Evolutionary conservation across 2,797 vertebrate genomes (phyloP).

Genomic region (Peromyscus melanophrys): DNA sequence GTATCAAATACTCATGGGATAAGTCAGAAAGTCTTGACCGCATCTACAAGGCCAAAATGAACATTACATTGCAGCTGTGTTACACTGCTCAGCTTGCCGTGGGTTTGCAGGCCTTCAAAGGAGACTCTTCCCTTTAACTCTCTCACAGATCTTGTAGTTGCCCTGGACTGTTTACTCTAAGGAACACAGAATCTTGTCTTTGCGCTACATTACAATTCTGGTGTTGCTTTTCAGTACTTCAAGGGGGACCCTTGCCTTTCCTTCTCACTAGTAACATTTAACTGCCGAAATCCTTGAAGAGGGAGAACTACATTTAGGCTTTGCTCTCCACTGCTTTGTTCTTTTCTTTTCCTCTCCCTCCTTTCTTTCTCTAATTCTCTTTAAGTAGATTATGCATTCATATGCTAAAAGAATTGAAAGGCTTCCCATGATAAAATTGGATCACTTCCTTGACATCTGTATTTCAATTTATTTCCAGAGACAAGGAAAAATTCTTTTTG

Average conservation of each 20-base stretch:
- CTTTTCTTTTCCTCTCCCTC: background rate
- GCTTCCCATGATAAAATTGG: background rate
- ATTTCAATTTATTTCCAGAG: background rate
- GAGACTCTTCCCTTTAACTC: background rate
- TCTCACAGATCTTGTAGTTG: background rate
- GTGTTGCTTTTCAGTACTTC: fast-evolving
- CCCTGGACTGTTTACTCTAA: background rate
- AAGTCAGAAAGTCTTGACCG: background rate
- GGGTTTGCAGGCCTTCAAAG: fast-evolving
- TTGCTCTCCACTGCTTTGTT: too few species aligned
- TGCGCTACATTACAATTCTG: background rate
- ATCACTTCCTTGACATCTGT: background rate
- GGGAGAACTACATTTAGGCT: background rate
- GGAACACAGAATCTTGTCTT: background rate
- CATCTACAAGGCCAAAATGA: background rate
- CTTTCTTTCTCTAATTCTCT: background rate
- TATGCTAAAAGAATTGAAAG: background rate
- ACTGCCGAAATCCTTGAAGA: background rate
- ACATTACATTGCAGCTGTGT: background rate
- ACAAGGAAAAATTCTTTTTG: background rate
- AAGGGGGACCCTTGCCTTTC: background rate
- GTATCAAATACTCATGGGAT: background rate
- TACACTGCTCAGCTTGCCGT: background rate
- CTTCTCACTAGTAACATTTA: background rate
- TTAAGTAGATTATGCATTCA: background rate